Conservation (phyloP, 2,113 vertebrate species). For the Lophius piscatorius region DNA sequence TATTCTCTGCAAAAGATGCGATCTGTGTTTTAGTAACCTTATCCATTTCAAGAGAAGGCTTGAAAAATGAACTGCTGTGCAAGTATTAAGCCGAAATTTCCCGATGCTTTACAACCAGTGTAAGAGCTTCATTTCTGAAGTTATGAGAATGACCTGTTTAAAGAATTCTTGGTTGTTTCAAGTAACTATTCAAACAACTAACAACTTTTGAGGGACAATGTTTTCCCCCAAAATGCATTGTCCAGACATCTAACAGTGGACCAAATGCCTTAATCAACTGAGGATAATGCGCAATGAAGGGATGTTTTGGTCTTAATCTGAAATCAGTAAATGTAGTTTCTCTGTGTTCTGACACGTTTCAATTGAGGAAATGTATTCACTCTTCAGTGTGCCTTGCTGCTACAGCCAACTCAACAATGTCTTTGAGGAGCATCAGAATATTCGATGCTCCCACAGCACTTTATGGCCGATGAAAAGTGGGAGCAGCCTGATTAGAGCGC, state of each 20-base stretch:
- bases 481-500: not conserved
- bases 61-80: not conserved
- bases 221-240: not conserved
- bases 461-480: not conserved
- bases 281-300: not conserved
- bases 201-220: not conserved
- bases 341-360: not conserved
- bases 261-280: not conserved
- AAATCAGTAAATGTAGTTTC: not conserved
- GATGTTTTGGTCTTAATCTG: not conserved
- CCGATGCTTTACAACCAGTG: slow-evolving; percentile 8
- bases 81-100: not conserved
- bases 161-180: too few species aligned
- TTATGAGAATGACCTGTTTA: slow-evolving; percentile 23
- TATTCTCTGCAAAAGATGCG: not conserved
- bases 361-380: not conserved
- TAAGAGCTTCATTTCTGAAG: slow-evolving; percentile 6
- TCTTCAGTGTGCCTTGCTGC: not conserved
- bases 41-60: slow-evolving; percentile 1
- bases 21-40: slow-evolving; percentile 7
- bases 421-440: not conserved
- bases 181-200: not conserved
- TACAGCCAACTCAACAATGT: not conserved
- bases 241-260: not conserved
- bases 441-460: not conserved